Percentiles rank a stretch among this genome's conserved stretches.
Conservation (phyloP, 2,888 invertebrate species). For the Caenorhabditis japonica region DNA sequence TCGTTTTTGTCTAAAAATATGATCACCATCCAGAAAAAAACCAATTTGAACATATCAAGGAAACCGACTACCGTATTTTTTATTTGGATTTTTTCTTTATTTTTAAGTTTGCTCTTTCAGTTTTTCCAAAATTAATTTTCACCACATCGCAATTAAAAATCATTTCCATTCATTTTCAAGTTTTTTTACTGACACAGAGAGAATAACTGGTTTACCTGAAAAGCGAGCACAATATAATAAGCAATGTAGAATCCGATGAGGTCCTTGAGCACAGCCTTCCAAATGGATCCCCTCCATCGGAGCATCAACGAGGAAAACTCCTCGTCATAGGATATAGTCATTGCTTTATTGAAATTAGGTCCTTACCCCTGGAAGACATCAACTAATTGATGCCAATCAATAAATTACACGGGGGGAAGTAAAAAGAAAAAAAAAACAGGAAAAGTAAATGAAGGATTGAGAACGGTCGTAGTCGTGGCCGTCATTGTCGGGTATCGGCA, state of each 20-base stretch:
- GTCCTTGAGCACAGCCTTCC: slow-evolving; percentile 77
- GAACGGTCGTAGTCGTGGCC: background rate
- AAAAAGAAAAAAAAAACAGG: background rate
- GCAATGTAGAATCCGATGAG: slow-evolving; percentile 76
- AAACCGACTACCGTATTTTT: too few species aligned
- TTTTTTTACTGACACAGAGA: too few species aligned
- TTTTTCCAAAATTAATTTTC: too few species aligned
- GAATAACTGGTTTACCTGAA: slow-evolving; percentile 67
- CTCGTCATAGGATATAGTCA: slow-evolving; percentile 76
- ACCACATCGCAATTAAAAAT: too few species aligned
- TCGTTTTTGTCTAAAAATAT: too few species aligned
- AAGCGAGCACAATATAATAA: slow-evolving; percentile 74
- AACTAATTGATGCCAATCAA: background rate
- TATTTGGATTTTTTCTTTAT: too few species aligned
- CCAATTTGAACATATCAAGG: too few species aligned
- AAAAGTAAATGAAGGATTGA: background rate
- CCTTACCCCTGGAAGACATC: slow-evolving; percentile 1
- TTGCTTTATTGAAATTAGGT: slow-evolving; percentile 24
- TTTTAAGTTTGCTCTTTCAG: too few species aligned
- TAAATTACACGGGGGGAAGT: background rate
- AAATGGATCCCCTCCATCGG: slow-evolving; percentile 75
- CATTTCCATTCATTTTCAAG: too few species aligned
- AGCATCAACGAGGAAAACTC: slow-evolving; percentile 76
- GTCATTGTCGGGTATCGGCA: too few species aligned
- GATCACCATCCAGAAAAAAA: too few species aligned